Evolutionary conservation across 2,888 invertebrate genomes (phyloP), one percentile per base, ranked within the genome.

Genomic region (Pachliopta kotzebuea): DNA sequence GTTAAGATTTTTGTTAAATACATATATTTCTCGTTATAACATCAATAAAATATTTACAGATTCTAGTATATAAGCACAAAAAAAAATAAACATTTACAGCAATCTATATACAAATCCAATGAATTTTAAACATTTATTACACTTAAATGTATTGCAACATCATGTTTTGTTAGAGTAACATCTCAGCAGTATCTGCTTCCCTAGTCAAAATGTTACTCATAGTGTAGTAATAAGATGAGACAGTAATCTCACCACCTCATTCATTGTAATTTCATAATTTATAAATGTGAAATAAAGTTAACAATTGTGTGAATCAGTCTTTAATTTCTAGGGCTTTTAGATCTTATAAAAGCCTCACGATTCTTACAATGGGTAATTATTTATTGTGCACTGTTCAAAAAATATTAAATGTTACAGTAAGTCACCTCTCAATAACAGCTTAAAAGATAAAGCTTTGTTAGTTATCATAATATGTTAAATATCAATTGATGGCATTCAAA

Each of bases 301-400:
- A 78, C 81, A 86, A 88, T 86, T 84, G 83, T 83, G 84, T 86
- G 79, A 81, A 74, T 90, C 90, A 90, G 90, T 90, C 90, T 91
- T 90, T 89, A 68, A 85, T 87, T 90, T 78, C 6, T 42, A 29
- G 8, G 59, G 62, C 57, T 66, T 60, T 37, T 60, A 29, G 42
- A 21, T 52, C 45, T 60, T 57, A 49, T 56, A 37, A 37, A n/a
- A 31, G 23, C 37, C n/a, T 61, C 31, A 61, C 60, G 37, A 21
- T 52, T 52, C 50, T n/a, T 45, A 45, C 45, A 45, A 45, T n/a
- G 4, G 18, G 18, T 45, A 21, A 52, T 42, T 42, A 42, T 21
- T 11, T 23, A 45, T n/a, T 18, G 7, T 45, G 45, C 45, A 4
- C 45, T 45, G 45, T 18, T 45, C n/a, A 45, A 4, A 45, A 45